Conservation (phyloP, 2,888 invertebrate species). For the Volucella zonaria region DNA sequence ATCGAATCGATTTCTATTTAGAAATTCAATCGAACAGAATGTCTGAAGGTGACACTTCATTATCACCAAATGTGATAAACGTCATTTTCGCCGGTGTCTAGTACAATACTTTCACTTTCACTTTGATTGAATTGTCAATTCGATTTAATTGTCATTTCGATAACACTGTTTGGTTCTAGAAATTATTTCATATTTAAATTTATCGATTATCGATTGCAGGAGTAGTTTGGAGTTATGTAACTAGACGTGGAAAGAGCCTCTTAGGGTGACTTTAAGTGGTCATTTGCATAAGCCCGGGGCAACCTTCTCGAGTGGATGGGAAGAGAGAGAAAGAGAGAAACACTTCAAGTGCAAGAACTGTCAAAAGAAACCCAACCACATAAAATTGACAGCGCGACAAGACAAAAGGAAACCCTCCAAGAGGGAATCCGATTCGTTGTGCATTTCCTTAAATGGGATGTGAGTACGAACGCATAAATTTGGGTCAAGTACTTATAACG, state of each 20-base stretch:
- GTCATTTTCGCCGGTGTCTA: neutral
- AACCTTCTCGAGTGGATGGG: neutral
- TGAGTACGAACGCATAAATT: slow-evolving; percentile 19
- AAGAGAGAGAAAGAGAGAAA: slow-evolving; percentile 46
- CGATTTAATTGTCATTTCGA: slow-evolving; percentile 30
- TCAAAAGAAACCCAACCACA: slow-evolving; percentile 62
- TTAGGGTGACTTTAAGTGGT: neutral
- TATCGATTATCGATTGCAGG: too few species aligned
- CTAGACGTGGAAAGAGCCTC: slow-evolving; percentile 3
- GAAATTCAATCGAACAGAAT: slow-evolving; percentile 30
- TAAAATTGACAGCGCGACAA: slow-evolving; percentile 45
- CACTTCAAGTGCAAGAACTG: slow-evolving; percentile 71
- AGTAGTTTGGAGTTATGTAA: slow-evolving; percentile 20
- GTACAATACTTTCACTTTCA: slow-evolving; percentile 65
- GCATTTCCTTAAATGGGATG: slow-evolving; percentile 65
- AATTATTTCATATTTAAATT: neutral
- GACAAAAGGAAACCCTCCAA: slow-evolving; percentile 63
- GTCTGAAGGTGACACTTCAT: slow-evolving; percentile 25
- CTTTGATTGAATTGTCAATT: slow-evolving; percentile 35
- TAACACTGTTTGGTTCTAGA: slow-evolving; percentile 33
- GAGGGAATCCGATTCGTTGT: slow-evolving; percentile 47
- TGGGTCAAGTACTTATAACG: slow-evolving; percentile 65
- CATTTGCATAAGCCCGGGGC: neutral
- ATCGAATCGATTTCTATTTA: slow-evolving; percentile 36
- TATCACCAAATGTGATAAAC: slow-evolving; percentile 17